These are phyloP conservation scores for Pandemis corylana DNA, from an alignment of 2,888 invertebrate species.

Conservation along the genomic window DNA sequence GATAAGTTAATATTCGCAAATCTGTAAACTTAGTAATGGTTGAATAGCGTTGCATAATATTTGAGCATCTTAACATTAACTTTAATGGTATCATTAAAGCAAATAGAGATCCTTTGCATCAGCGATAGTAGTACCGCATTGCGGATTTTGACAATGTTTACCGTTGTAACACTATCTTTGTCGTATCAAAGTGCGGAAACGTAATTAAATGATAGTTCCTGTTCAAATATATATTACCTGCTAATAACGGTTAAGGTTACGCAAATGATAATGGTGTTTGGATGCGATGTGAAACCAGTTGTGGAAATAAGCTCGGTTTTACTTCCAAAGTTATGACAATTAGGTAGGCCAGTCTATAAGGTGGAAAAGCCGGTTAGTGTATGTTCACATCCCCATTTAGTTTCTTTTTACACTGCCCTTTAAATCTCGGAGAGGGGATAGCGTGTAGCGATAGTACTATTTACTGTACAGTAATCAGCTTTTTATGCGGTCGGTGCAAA, in stretches of 20 bases:
- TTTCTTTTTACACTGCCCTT: too few relatives aligned
- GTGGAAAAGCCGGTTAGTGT: too few relatives aligned
- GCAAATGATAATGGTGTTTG: too few relatives aligned
- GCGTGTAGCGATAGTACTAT: too few relatives aligned
- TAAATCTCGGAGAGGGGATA: too few relatives aligned
- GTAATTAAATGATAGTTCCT: neutral
- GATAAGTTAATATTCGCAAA: too few relatives aligned
- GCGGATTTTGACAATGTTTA: conserved; percentile 55
- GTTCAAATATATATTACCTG: neutral
- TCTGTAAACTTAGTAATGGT: too few relatives aligned
- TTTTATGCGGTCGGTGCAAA: too few relatives aligned
- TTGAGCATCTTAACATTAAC: conserved; percentile 23
- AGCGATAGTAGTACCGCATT: conserved; percentile 54
- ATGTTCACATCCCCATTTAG: too few relatives aligned
- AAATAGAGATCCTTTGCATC: conserved; percentile 29
- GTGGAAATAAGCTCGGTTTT: neutral
- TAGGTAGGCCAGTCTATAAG: too few relatives aligned
- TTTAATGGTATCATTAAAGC: conserved; percentile 20
- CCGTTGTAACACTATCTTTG: conserved; percentile 14
- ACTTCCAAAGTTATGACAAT: neutral
- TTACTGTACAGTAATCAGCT: too few relatives aligned
- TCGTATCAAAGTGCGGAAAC: conserved; percentile 21
- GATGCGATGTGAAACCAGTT: too few relatives aligned
- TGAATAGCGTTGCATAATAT: conserved; percentile 18
- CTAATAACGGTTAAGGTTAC: neutral